Conservation (phyloP, 92 coral and sea anemone genomes). For the Palythoa heliodiscus region DNA sequence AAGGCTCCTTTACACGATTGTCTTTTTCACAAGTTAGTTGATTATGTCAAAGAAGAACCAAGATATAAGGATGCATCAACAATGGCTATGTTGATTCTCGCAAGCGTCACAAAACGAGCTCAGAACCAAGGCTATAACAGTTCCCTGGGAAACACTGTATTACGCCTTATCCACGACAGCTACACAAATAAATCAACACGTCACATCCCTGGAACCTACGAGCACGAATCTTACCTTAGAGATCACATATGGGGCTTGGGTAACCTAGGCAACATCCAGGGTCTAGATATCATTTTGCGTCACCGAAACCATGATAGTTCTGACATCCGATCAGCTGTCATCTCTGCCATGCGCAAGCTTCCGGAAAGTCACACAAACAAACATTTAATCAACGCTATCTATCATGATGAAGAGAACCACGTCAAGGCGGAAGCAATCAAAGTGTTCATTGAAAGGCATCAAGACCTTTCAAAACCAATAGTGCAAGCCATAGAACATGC, state of each 20-base stretch:
- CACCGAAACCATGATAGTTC: constrained; percentile 86
- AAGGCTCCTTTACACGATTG: constrained; percentile 82
- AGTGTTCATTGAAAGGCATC: constrained; percentile 80
- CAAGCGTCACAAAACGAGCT: constrained; percentile 67
- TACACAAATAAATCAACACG: constrained; percentile 68
- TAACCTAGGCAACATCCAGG: constrained; percentile 78
- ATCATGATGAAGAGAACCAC: constrained; percentile 75
- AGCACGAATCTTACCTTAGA: constrained; percentile 73
- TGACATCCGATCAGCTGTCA: constrained; percentile 77
- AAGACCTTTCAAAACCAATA: constrained; percentile 53
- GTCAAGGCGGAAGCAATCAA: constrained; percentile 85
- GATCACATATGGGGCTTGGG: constrained; percentile 93
- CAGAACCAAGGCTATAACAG: constrained; percentile 75
- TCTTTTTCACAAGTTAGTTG: constrained; percentile 51
- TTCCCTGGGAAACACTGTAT: constrained; percentile 62
- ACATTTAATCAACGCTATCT: constrained; percentile 60
- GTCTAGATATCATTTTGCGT: constrained; percentile 62
- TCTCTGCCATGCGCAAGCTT: constrained; percentile 87
- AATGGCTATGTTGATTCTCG: constrained; percentile 78
- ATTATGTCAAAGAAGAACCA: constrained; percentile 20
- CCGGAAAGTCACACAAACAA: constrained; percentile 61
- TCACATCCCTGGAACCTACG: constrained; percentile 60
- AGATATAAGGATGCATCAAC: constrained; percentile 15
- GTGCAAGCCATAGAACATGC: constrained; percentile 80
- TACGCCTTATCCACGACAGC: constrained; percentile 69